These are phyloP conservation scores for Chromis chromis DNA, from an alignment of 2,797 vertebrate species.

Conservation along the genomic window DNA sequence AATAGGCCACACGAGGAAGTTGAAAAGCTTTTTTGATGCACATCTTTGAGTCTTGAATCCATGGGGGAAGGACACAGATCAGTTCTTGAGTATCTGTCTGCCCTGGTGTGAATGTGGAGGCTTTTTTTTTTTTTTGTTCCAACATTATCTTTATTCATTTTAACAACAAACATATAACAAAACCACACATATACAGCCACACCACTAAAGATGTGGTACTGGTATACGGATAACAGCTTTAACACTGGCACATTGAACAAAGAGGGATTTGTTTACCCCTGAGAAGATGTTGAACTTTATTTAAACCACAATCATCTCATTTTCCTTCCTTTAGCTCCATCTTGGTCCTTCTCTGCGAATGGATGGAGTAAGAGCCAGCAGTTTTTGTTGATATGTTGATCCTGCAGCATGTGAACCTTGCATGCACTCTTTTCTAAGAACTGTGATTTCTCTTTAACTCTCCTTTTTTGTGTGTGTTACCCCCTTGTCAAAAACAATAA, in stretches of 20 bases:
- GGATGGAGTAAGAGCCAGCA: conserved; percentile 65
- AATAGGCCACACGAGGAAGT: too few relatives aligned
- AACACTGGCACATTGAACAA: too few relatives aligned
- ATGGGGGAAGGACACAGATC: neutral
- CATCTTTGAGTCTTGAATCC: too few relatives aligned
- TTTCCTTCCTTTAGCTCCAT: conserved; percentile 55
- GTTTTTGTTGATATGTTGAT: conserved; percentile 13
- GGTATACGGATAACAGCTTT: too few relatives aligned
- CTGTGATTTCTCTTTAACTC: neutral
- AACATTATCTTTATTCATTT: too few relatives aligned
- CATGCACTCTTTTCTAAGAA: conserved; percentile 39
- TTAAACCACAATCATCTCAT: neutral
- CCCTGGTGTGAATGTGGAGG: neutral
- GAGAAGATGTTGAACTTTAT: conserved; percentile 7
- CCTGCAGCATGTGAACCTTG: conserved; percentile 54
- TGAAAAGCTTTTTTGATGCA: too few relatives aligned
- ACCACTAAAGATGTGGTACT: too few relatives aligned
- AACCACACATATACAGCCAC: too few relatives aligned
- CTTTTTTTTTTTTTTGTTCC: too few relatives aligned
- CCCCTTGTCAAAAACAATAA: neutral
- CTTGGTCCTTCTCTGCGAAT: conserved; percentile 63
- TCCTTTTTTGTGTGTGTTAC: neutral
- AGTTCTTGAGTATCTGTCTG: too few relatives aligned
- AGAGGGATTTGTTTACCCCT: too few relatives aligned
- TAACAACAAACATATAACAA: too few relatives aligned